Percentiles rank a stretch among this genome's conserved stretches.
phyloP scores from a whole-genome alignment of 2,888 invertebrate species.

The Cheilosia impressa region DNA sequence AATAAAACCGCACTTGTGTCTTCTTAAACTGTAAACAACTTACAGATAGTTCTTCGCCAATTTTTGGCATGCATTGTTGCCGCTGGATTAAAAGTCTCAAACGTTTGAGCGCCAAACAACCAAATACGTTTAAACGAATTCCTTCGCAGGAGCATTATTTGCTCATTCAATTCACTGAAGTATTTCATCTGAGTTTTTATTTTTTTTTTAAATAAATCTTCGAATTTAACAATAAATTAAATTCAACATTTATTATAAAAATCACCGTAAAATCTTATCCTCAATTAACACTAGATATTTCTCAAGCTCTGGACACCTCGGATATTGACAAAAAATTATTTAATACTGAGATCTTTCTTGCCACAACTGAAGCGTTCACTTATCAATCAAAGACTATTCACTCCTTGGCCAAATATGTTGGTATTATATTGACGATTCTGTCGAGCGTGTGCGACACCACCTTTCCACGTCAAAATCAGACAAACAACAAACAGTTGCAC shows the following conservation, averaged over 20 bases:
- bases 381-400: conserved; percentile 64
- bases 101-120: conserved; percentile 44
- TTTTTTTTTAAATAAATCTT: conserved; percentile 49
- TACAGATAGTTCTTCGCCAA: conserved; percentile 52
- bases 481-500: conserved; percentile 55
- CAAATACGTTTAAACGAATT: conserved; percentile 56
- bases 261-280: not conserved
- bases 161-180: conserved; percentile 2
- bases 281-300: not conserved
- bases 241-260: conserved; percentile 56
- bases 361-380: conserved; percentile 72
- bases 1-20: not conserved
- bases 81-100: conserved; percentile 39
- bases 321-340: conserved; percentile 53
- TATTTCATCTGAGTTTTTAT: not conserved
- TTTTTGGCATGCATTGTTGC: conserved; percentile 48
- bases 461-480: conserved; percentile 44
- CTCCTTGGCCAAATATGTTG: conserved; percentile 42
- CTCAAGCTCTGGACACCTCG: conserved; percentile 19
- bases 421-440: conserved; percentile 60
- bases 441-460: conserved; percentile 38
- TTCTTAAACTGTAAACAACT: conserved; percentile 17
- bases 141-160: conserved; percentile 54
- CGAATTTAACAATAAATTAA: conserved; percentile 61
- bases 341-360: conserved; percentile 19